These are phyloP conservation scores for Proisotoma minuta DNA, from an alignment of 2,888 invertebrate genomes.

Conservation along the genomic window DNA sequence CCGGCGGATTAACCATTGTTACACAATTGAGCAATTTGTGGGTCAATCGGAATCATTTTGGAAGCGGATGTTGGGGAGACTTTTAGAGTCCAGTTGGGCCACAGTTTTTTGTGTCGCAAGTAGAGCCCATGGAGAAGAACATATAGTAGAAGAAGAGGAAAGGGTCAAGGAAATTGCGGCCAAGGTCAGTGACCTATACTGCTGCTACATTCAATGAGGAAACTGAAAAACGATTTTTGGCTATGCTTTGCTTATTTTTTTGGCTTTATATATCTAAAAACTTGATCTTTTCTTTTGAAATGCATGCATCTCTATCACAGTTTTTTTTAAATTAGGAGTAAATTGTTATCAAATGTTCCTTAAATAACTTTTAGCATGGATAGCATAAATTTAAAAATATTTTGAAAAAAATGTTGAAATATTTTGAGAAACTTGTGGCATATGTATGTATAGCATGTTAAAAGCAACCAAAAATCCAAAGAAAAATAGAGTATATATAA, in stretches of 20 bases:
- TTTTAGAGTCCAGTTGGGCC: conserved; percentile 24
- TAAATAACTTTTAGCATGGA: conserved; percentile 11
- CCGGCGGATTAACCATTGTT: conserved; percentile 23
- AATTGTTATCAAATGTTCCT: too few relatives aligned
- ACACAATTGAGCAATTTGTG: conserved; percentile 28
- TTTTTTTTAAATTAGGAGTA: too few relatives aligned
- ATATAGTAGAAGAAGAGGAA: not conserved
- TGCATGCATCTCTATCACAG: too few relatives aligned
- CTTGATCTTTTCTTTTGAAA: too few relatives aligned
- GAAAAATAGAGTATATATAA: too few relatives aligned
- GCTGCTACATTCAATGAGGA: too few relatives aligned
- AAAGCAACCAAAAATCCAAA: too few relatives aligned
- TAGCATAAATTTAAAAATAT: conserved; percentile 7
- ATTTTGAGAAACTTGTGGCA: conserved; percentile 3
- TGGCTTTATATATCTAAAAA: too few relatives aligned
- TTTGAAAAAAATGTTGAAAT: not conserved
- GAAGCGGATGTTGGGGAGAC: conserved; percentile 17
- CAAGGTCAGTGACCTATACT: too few relatives aligned
- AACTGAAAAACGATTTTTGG: too few relatives aligned
- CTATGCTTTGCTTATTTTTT: too few relatives aligned
- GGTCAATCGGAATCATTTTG: conserved; percentile 24
- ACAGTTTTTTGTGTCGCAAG: conserved; percentile 23
- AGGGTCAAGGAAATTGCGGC: not conserved
- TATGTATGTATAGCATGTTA: too few relatives aligned
- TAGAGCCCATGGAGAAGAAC: not conserved